phyloP scores from a whole-genome alignment of 2,888 invertebrate species.

The Aplocera efformata region DNA sequence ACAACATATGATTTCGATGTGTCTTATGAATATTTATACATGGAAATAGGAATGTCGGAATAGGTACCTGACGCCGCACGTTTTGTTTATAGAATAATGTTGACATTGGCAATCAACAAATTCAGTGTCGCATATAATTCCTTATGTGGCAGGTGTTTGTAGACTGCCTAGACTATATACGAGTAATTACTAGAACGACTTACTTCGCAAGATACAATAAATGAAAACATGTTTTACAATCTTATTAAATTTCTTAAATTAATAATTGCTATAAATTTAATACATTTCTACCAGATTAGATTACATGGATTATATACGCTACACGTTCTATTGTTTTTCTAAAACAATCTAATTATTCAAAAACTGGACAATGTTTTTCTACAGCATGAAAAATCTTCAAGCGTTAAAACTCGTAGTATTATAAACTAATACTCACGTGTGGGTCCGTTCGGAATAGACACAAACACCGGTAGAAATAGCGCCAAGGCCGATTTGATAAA shows the following conservation, averaged over 20 bases:
- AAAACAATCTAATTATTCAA: neutral
- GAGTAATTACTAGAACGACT: too few species aligned
- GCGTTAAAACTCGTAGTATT: conserved; percentile 14
- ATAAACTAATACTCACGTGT: conserved; percentile 60
- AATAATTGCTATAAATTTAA: too few species aligned
- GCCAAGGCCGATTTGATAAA: conserved; percentile 51
- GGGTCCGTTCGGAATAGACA: conserved; percentile 30
- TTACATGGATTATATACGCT: too few species aligned
- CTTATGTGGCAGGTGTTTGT: neutral
- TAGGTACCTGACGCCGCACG: conserved; percentile 14
- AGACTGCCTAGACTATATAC: neutral
- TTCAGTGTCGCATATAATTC: neutral
- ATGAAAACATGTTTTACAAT: too few species aligned
- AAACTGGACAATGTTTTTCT: neutral
- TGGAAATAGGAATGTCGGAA: conserved; percentile 20
- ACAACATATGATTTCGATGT: conserved; percentile 2
- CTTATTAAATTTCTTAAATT: too few species aligned
- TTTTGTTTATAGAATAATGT: conserved; percentile 12
- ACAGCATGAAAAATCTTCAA: neutral
- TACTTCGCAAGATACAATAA: too few species aligned
- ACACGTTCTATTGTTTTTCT: neutral
- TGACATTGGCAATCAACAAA: conserved; percentile 10
- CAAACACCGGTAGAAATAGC: conserved; percentile 52
- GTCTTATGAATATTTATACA: conserved; percentile 21
- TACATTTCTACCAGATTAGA: too few species aligned